Percentiles rank a stretch among this genome's conserved stretches.
Evolutionary conservation across 2,797 vertebrate species (phyloP).

Genomic region (Platalea minor): DNA sequence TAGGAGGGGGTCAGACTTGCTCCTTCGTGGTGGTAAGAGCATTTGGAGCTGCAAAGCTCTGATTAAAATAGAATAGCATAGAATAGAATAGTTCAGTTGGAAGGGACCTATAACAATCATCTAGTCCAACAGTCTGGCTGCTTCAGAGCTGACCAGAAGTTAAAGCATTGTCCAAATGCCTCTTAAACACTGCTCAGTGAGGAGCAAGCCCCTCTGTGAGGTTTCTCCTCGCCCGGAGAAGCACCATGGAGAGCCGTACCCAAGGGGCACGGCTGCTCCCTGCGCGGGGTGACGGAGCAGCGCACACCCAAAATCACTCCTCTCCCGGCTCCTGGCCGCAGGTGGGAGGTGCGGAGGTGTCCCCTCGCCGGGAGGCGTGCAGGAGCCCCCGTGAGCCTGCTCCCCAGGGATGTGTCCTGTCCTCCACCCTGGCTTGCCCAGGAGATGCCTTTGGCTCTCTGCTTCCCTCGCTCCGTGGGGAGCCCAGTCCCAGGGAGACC

Average conservation of each 20-base stretch:
- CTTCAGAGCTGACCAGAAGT: neutral
- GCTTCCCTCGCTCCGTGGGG: accelerated
- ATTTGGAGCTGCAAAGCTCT: neutral
- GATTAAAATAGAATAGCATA: neutral
- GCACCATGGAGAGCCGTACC: accelerated
- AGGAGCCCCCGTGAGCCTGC: neutral
- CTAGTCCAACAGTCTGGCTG: neutral
- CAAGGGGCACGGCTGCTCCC: neutral
- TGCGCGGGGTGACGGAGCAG: accelerated
- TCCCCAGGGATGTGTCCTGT: neutral
- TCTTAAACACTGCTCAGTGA: neutral
- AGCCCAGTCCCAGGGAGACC: neutral
- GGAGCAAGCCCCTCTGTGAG: neutral
- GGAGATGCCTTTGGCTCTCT: neutral
- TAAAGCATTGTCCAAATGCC: neutral
- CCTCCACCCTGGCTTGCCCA: neutral
- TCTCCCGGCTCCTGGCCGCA: neutral
- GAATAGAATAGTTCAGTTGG: neutral
- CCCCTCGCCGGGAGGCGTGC: accelerated
- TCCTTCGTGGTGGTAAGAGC: neutral
- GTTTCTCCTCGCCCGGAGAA: neutral
- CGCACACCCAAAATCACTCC: neutral
- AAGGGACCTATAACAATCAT: neutral
- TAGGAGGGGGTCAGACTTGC: neutral
- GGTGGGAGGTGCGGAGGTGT: neutral